These are phyloP conservation scores for Flexamia atlantica DNA, from an alignment of 2,888 invertebrate species.

Conservation along the genomic window DNA sequence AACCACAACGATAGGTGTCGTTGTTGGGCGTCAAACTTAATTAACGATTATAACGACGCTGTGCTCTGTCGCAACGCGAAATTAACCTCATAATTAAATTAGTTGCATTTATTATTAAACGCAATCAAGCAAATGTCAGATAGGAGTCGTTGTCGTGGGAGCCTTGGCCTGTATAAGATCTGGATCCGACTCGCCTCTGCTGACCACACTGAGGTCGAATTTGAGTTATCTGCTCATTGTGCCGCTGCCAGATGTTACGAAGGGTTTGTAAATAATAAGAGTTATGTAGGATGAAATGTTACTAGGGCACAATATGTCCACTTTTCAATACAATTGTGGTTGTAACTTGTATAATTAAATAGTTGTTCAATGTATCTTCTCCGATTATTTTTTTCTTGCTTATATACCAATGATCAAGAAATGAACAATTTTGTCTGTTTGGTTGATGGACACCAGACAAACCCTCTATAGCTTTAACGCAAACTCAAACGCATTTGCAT, in stretches of 20 bases:
- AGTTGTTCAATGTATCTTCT: neutral
- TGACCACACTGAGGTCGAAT: neutral
- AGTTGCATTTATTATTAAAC: constrained; percentile 1
- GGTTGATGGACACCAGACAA: no score
- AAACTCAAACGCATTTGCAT: no score
- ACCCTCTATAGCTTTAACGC: no score
- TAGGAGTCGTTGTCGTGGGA: neutral
- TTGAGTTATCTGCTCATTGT: constrained; percentile 8
- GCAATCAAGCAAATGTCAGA: constrained; percentile 7
- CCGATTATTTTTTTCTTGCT: no score
- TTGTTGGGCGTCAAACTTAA: neutral
- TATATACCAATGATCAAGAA: no score
- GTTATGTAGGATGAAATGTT: neutral
- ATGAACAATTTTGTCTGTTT: no score
- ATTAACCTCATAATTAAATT: constrained; percentile 10
- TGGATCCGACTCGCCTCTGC: neutral
- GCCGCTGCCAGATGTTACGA: neutral
- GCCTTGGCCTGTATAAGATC: constrained; percentile 1
- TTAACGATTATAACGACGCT: neutral
- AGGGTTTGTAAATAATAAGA: neutral
- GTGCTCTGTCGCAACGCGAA: neutral
- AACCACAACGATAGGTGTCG: no score
- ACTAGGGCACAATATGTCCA: constrained; percentile 7
- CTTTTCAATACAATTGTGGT: no score
- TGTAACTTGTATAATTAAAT: no score